phyloP scores from a whole-genome alignment of 2,888 invertebrate species.

The Microctonus aethiopoides region DNA sequence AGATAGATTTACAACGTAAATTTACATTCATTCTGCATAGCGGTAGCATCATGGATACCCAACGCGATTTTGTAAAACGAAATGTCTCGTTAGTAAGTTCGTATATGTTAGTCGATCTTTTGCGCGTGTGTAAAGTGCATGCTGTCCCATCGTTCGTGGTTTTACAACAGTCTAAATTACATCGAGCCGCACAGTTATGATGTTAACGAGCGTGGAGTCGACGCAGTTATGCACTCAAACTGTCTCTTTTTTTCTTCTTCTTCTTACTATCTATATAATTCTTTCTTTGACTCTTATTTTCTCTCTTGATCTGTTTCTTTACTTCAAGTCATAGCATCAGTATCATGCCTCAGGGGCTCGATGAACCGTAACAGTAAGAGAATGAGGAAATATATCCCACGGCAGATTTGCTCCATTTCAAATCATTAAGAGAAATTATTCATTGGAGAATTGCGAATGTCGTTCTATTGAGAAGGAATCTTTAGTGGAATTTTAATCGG shows the following conservation, averaged over 20 bases:
- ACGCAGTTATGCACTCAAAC: constrained; percentile 3
- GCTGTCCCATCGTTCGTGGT: constrained; percentile 48
- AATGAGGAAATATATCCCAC: constrained; percentile 9
- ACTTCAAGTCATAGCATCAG: neutral
- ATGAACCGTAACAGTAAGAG: neutral
- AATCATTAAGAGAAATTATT: constrained; percentile 3
- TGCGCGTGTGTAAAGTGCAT: constrained; percentile 26
- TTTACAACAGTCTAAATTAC: constrained; percentile 65
- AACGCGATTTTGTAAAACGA: constrained; percentile 64
- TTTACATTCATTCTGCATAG: constrained; percentile 57
- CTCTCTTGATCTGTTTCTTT: no score
- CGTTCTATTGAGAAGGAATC: neutral
- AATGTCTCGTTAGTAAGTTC: constrained; percentile 63
- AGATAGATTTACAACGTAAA: constrained; percentile 40
- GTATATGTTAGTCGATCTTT: constrained; percentile 42
- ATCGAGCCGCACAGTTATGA: constrained; percentile 57
- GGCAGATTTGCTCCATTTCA: neutral
- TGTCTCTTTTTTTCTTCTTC: neutral
- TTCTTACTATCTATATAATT: neutral
- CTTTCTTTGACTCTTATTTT: neutral
- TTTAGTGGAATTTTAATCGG: constrained; percentile 26
- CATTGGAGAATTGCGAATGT: neutral
- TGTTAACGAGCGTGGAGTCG: constrained; percentile 57
- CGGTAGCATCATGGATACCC: constrained; percentile 33
- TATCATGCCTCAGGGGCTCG: neutral